Percentiles rank a stretch among this genome's conserved stretches.
Evolutionary conservation across 2,797 vertebrate genomes (phyloP).

Genomic region (Manis pentadactyla): DNA sequence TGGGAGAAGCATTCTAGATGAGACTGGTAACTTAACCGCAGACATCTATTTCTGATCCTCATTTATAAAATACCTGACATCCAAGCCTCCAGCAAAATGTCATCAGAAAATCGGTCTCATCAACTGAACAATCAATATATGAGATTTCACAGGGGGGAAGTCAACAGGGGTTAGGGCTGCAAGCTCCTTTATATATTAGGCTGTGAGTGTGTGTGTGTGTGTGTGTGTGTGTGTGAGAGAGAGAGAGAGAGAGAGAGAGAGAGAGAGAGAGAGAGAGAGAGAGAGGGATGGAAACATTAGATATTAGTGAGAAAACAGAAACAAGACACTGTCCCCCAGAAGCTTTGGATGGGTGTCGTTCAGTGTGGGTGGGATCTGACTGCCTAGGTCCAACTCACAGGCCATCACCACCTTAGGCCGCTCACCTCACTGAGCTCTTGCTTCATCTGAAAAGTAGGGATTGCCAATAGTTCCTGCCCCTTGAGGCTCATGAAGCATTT

Average conservation of each 20-base stretch:
- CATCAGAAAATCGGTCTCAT: background rate
- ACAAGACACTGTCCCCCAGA: accelerated
- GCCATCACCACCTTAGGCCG: background rate
- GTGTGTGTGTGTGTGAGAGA: too few species aligned
- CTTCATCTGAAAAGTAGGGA: background rate
- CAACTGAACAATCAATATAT: background rate
- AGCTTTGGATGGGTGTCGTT: background rate
- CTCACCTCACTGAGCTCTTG: background rate
- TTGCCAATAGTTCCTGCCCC: background rate
- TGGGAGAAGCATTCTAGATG: background rate
- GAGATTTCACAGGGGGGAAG: background rate
- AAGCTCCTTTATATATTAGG: background rate
- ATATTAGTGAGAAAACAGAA: background rate
- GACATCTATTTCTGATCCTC: background rate
- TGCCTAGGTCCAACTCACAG: background rate
- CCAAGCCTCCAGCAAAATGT: background rate
- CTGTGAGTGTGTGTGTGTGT: background rate
- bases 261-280: too few species aligned
- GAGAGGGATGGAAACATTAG: background rate
- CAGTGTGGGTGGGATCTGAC: background rate
- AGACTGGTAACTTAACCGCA: background rate
- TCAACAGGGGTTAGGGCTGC: background rate
- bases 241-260: too few species aligned
- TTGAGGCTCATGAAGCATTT: background rate
- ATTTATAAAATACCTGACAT: background rate